Evolutionary conservation across 2,888 invertebrate genomes (phyloP).

Genomic region (Chymomyza fuscimana): DNA sequence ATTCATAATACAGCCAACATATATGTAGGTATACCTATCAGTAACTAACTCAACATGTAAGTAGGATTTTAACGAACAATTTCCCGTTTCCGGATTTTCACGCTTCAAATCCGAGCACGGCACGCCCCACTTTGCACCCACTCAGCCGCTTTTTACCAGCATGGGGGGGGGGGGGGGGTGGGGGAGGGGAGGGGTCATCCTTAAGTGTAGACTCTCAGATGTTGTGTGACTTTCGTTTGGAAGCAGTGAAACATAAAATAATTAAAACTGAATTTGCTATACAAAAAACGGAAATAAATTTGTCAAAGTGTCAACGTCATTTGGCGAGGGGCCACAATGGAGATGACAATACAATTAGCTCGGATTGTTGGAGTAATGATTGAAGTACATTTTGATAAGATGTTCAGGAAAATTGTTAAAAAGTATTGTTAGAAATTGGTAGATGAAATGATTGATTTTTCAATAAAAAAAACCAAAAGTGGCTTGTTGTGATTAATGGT

Average conservation of each 20-base stretch:
- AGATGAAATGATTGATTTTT: background rate
- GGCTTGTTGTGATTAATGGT: too few relatives aligned
- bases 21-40: background rate
- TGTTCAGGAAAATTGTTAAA: background rate
- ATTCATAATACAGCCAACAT: background rate
- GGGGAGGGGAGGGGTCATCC: background rate
- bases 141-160: too few relatives aligned
- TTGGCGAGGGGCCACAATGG: slow-evolving; percentile 1
- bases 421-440: background rate
- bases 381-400: background rate
- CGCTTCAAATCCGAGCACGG: slow-evolving; percentile 43
- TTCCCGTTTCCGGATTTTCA: slow-evolving; percentile 57
- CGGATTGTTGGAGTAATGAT: background rate
- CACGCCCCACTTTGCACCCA: too few relatives aligned
- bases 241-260: slow-evolving; percentile 21
- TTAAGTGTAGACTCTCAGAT: slow-evolving; percentile 29
- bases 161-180: background rate
- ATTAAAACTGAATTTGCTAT: slow-evolving; percentile 17
- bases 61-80: slow-evolving; percentile 58
- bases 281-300: slow-evolving; percentile 60
- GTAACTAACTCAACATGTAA: slow-evolving; percentile 9
- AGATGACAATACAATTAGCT: slow-evolving; percentile 42
- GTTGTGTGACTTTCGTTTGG: slow-evolving; percentile 21
- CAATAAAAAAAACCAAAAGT: background rate
- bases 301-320: slow-evolving; percentile 48